Evolutionary conservation across 2,888 invertebrate genomes (phyloP).

Genomic region (Thelaira solivaga): DNA sequence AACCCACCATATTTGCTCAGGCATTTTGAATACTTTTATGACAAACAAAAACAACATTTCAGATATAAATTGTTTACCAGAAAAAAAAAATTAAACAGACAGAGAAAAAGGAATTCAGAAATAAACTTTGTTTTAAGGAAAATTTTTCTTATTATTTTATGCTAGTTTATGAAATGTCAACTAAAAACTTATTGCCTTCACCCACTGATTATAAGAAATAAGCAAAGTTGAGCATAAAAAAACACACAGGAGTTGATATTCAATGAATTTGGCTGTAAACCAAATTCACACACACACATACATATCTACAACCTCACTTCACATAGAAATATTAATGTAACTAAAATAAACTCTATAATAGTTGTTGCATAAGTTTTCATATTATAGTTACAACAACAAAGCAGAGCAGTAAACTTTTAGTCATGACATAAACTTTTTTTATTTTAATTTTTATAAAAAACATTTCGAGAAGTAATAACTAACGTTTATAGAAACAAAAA

Average conservation of each 20-base stretch:
- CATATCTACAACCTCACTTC: neutral
- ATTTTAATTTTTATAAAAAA: conserved; percentile 11
- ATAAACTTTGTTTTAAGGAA: neutral
- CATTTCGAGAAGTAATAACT: conserved; percentile 32
- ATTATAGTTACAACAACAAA: conserved; percentile 53
- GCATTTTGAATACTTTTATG: neutral
- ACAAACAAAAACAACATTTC: conserved; percentile 11
- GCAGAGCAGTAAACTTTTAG: conserved; percentile 49
- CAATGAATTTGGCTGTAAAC: conserved; percentile 59
- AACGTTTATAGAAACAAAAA: conserved; percentile 26
- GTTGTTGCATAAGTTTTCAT: conserved; percentile 58
- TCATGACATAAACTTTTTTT: conserved; percentile 52
- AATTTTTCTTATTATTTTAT: conserved; percentile 15
- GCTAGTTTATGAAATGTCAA: conserved; percentile 53
- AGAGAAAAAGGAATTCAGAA: conserved; percentile 7
- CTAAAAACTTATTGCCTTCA: conserved; percentile 50
- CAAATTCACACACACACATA: conserved; percentile 27
- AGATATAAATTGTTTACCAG: neutral
- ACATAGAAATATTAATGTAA: conserved; percentile 14
- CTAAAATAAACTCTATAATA: conserved; percentile 29
- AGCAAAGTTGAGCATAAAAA: neutral
- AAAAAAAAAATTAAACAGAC: too few species aligned
- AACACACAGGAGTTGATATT: conserved; percentile 32
- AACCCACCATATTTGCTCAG: neutral
- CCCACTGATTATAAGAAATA: conserved; percentile 28